Base-by-base conservation (phyloP, 1,140 invertebrate species). In the Nixonia krombeini region DNA sequence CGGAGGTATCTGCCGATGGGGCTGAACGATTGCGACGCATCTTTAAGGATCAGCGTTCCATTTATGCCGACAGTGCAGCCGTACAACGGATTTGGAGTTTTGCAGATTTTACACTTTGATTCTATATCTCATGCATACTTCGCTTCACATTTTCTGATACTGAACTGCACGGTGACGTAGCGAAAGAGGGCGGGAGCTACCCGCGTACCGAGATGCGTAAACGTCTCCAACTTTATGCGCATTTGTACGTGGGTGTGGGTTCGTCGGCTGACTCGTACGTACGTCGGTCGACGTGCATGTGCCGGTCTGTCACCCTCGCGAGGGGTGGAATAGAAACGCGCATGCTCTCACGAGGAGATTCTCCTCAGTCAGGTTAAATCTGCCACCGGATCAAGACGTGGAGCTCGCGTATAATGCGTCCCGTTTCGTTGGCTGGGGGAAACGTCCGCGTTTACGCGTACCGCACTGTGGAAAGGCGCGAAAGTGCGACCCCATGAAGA, bases 301-400 rank as follows among this genome's bases (percentile, higher is more conserved):
- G 49, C 55, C 57, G 41, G 44, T 23, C 45, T 42, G 35, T 64
- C 65, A 74, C 70, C 76, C 67, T 74, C 61, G 45, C 37, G 46
- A 68, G 70, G 74, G 78, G 75, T 77, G 76, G 64, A 70, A 76
- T 57, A 59, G 65, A 64, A 73, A 55, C 72, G 83, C 83, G 83
- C 82, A 85, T 85, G 82, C 83, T 83, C 82, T 56, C 46, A 77
- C 70, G 49, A 58, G 64, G 70, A 74, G 74, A 83, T 79, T 80
- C 77, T 74, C 79, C 77, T 79, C 81, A 85, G 83, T 85, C 78
- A 76, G 78, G 79, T 76, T 79, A 80, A 84, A 80, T 84, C 83
- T 81, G 78, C 73, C 81, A 73, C 52, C 57, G 81, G 63, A 82
- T 78, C 73, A 74, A 82, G 83, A 84, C 83, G 82, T 81, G 74